These are phyloP conservation scores for Myotis myotis DNA, from an alignment of 2,797 vertebrate species.

Conservation along the genomic window DNA sequence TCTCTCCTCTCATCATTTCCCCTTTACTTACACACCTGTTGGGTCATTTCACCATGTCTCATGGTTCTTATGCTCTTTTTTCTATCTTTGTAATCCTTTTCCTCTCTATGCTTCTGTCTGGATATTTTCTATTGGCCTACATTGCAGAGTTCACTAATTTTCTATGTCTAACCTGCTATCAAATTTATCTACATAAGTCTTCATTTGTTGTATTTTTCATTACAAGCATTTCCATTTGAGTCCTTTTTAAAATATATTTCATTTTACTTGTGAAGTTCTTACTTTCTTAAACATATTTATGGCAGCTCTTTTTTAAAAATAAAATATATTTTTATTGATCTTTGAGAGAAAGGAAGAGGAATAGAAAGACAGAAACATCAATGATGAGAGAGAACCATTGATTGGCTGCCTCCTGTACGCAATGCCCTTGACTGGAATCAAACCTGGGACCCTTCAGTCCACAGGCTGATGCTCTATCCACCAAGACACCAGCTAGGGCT, in stretches of 20 bases:
- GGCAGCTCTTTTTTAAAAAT: background rate
- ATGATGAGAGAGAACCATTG: too few relatives aligned
- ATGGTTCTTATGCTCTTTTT: background rate
- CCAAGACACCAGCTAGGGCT: too few relatives aligned
- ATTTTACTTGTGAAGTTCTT: conserved; percentile 1
- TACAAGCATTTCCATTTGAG: background rate
- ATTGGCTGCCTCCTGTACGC: too few relatives aligned
- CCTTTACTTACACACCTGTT: background rate
- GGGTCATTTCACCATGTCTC: background rate
- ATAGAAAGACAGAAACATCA: too few relatives aligned
- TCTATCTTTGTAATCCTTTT: background rate
- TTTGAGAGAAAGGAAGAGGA: too few relatives aligned
- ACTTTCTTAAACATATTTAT: background rate
- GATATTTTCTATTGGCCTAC: background rate
- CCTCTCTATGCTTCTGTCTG: background rate
- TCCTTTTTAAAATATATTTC: background rate
- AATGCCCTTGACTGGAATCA: too few relatives aligned
- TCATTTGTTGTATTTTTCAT: background rate
- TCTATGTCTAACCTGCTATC: background rate
- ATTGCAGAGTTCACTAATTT: background rate
- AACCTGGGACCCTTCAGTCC: too few relatives aligned
- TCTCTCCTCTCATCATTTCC: background rate
- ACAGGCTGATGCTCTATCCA: too few relatives aligned
- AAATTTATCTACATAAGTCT: background rate
- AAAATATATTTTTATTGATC: too few relatives aligned